Percentiles rank a stretch among this genome's conserved stretches.
Conservation (phyloP, 2,888 invertebrate species). For the Proisotoma minuta region DNA sequence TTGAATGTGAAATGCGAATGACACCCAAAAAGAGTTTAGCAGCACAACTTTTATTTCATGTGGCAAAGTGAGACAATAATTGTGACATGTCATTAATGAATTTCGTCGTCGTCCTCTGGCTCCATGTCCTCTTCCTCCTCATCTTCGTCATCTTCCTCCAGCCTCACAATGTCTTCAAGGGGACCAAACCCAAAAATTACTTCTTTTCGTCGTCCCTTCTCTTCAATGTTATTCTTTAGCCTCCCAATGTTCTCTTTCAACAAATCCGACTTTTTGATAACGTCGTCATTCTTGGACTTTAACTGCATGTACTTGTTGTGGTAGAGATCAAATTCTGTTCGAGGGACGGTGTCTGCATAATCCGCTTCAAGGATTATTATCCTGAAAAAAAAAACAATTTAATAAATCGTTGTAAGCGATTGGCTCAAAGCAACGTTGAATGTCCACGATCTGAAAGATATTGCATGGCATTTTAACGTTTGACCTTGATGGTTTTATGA, state of each 20-base stretch:
- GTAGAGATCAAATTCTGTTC: constrained; percentile 22
- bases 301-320: constrained; percentile 19
- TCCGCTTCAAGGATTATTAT: constrained; percentile 26
- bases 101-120: constrained; percentile 20
- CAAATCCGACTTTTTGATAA: constrained; percentile 9
- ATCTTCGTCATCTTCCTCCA: constrained; percentile 1
- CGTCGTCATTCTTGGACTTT: constrained; percentile 17
- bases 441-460: too few species aligned
- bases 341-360: constrained; percentile 26
- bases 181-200: constrained; percentile 14
- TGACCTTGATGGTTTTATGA: too few species aligned
- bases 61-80: too few species aligned
- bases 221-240: constrained; percentile 16
- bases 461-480: too few species aligned
- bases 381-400: constrained; percentile 5
- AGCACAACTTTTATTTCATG: too few species aligned
- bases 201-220: constrained; percentile 20
- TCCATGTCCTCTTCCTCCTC: constrained; percentile 12
- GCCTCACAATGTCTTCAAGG: constrained; percentile 10
- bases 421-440: too few species aligned
- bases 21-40: too few species aligned
- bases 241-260: constrained; percentile 13
- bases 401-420: too few species aligned
- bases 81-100: too few species aligned
- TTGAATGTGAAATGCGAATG: too few species aligned